phyloP scores from a whole-genome alignment of 2,888 invertebrate species.

The Nemotelus pantherinus region DNA sequence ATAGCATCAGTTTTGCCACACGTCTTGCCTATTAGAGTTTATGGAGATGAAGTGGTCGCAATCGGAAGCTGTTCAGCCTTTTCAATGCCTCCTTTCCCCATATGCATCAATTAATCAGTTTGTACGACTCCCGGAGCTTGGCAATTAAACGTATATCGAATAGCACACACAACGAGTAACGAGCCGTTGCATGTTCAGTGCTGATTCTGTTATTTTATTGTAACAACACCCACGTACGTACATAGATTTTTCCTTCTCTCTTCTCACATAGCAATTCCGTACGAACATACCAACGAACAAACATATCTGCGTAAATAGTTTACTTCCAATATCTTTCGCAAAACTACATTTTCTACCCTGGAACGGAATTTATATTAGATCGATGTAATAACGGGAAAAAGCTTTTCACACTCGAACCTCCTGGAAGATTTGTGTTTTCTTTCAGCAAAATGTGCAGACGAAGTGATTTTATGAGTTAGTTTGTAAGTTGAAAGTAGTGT shows the following conservation, averaged over 20 bases:
- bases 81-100: slow-evolving; percentile 43
- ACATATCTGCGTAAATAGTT: slow-evolving; percentile 3
- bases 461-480: slow-evolving; percentile 7
- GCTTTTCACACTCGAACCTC: slow-evolving; percentile 2
- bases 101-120: slow-evolving; percentile 47
- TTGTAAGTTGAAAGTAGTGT: slow-evolving; percentile 5
- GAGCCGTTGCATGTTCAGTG: background rate
- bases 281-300: too few relatives aligned
- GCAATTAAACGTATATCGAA: background rate
- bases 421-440: slow-evolving; percentile 3
- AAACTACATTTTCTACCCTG: background rate
- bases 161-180: background rate
- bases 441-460: background rate
- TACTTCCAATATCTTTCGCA: background rate
- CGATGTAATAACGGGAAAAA: background rate
- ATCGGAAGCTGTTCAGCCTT: slow-evolving; percentile 34
- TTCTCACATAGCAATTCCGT: too few relatives aligned
- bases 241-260: background rate
- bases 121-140: slow-evolving; percentile 19
- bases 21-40: slow-evolving; percentile 35
- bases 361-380: slow-evolving; percentile 11
- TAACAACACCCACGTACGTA: slow-evolving; percentile 1
- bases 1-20: slow-evolving; percentile 26
- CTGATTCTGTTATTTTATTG: slow-evolving; percentile 19
- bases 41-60: slow-evolving; percentile 26